A percentile compares a stretch with the other conserved stretches of the same genome.
These are phyloP conservation scores for Mellilla xanthometata DNA, from an alignment of 2,888 invertebrate genomes.

Conservation along the genomic window DNA sequence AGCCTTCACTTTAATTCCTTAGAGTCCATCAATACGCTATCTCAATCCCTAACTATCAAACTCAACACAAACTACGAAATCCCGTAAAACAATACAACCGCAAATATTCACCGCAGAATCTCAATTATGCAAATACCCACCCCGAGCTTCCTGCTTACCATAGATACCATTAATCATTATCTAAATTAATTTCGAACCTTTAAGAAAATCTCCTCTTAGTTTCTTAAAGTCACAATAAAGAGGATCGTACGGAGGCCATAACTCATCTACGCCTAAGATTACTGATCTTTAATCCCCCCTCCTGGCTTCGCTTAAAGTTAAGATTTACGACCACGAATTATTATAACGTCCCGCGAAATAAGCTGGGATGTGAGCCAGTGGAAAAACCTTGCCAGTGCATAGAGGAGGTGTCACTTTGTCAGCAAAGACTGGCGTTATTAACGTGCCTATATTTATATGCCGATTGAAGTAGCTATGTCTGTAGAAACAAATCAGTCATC, in stretches of 20 bases:
- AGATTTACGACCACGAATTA: constrained; percentile 88
- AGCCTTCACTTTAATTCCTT: no score
- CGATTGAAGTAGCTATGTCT: no score
- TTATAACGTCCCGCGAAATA: constrained; percentile 82
- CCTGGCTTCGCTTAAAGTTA: constrained; percentile 86
- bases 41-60: constrained; percentile 23
- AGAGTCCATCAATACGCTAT: background rate
- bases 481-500: no score
- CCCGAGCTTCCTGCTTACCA: constrained; percentile 58
- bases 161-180: constrained; percentile 80
- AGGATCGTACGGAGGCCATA: constrained; percentile 81
- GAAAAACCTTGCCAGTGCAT: constrained; percentile 64
- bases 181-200: constrained; percentile 82
- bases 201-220: constrained; percentile 81
- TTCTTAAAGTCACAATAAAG: constrained; percentile 83
- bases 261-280: constrained; percentile 88
- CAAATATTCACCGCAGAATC: constrained; percentile 42
- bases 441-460: no score
- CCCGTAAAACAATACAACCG: constrained; percentile 33
- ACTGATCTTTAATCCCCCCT: constrained; percentile 90
- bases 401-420: background rate
- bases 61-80: constrained; percentile 32
- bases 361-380: constrained; percentile 62
- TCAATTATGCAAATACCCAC: constrained; percentile 73
- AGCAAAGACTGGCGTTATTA: no score